Percentiles rank a stretch among this genome's conserved stretches.
These are phyloP conservation scores for Caenorhabditis sp. DNA, from an alignment of 2,888 invertebrate genomes.

Conservation along the genomic window DNA sequence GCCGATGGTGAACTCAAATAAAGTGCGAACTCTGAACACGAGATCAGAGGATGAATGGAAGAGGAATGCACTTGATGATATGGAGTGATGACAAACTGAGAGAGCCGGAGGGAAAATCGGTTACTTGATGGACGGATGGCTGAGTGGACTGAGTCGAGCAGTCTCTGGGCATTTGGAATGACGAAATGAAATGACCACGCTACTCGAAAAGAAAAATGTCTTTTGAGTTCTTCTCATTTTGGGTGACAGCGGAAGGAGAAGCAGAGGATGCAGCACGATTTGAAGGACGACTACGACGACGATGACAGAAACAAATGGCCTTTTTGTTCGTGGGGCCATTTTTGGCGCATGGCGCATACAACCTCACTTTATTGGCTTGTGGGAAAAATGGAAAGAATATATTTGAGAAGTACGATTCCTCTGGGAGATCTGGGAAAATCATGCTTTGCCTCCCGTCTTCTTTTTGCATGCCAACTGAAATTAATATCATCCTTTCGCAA, in stretches of 20 bases:
- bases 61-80: constrained; percentile 38
- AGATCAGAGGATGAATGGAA: constrained; percentile 42
- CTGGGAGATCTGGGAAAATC: constrained; percentile 32
- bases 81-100: constrained; percentile 25
- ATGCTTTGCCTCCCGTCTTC: constrained; percentile 16
- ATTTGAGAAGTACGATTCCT: constrained; percentile 58
- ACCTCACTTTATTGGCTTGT: constrained; percentile 43
- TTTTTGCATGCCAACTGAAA: constrained; percentile 48
- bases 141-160: background rate
- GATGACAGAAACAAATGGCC: constrained; percentile 58
- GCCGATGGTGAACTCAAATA: constrained; percentile 38
- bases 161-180: background rate
- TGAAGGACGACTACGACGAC: constrained; percentile 43
- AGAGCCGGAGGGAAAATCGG: background rate
- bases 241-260: constrained; percentile 22
- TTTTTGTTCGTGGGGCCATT: constrained; percentile 47
- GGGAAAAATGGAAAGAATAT: constrained; percentile 37
- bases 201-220: constrained; percentile 37
- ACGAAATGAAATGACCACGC: background rate
- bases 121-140: background rate
- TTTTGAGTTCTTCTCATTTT: constrained; percentile 8
- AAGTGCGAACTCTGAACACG: constrained; percentile 45
- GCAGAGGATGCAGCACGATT: constrained; percentile 36
- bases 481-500: constrained; percentile 50
- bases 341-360: constrained; percentile 47